Evolutionary conservation across 2,888 invertebrate genomes (phyloP), one percentile per base, ranked within the genome.

Genomic region (Drosophila sordidula): DNA sequence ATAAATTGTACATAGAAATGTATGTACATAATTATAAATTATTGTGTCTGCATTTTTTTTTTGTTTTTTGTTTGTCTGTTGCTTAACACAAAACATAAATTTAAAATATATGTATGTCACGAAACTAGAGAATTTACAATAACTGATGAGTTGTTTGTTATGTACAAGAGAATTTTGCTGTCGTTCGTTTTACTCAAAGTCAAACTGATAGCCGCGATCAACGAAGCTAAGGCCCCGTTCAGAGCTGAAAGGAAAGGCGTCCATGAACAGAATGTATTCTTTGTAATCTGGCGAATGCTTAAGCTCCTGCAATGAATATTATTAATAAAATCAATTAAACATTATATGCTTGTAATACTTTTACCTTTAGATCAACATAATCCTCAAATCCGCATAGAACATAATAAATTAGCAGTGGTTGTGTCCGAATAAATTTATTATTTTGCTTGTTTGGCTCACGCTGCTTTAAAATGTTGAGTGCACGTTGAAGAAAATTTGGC

Each of bases 191-290:
- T 74, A 81, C 45, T 81, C 75, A 73, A 90, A 90, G 59, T 90
- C 87, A 74, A 90, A 90, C 39, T 90, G 88, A 67, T 80, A 90
- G 26, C 90, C 90, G 42, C 91, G 82, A 68, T 90, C 86, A 1
- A 90, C 87, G 61, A 85, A 90, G 65, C 90, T 90, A 12, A 90
- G 75, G 8, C 90, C 90, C 6, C 78, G 76, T 44, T 90, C 90
- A 0, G 89, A 90, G 47, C 77, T 78, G 9, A 77, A 66, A 2
- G 91, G 90, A 57, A 90, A 89, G 22, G 78, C 87, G 16, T 79
- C 72, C 18, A 82, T 82, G 12, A 90, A 76, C 22, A 65, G 47
- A 44, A 90, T 75, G 26, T 85, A 78, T 4, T 66, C 72, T 44
- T 69, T 71, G 59, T 81, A 89, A 8, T 78, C 71, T n/a, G 71